Evolutionary conservation across 2,888 invertebrate species (phyloP).

Genomic region (Xanthia togata): DNA sequence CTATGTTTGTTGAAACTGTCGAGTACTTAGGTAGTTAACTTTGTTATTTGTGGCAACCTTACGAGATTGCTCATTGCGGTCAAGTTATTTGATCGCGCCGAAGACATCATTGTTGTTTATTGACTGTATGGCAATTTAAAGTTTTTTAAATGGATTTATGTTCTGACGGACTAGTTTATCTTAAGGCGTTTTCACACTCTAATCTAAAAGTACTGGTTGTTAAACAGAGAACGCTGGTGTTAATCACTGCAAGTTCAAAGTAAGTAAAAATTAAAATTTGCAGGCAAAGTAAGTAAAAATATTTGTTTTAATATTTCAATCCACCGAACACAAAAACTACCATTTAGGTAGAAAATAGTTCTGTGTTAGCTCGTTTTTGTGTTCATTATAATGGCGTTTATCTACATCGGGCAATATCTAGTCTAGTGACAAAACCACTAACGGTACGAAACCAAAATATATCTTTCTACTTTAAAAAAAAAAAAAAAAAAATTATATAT

Average conservation of each 20-base stretch:
- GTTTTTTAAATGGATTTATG: background rate
- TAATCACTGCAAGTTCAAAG: background rate
- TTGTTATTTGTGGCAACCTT: conserved; percentile 7
- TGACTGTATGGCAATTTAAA: background rate
- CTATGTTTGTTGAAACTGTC: conserved; percentile 16
- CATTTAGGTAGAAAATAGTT: background rate
- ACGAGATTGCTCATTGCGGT: background rate
- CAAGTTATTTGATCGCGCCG: background rate
- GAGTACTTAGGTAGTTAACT: conserved; percentile 14
- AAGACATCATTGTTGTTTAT: conserved; percentile 2
- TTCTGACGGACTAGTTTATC: background rate
- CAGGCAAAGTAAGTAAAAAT: background rate
- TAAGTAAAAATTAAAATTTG: background rate
- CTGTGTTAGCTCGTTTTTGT: background rate
- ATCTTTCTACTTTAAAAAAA: background rate
- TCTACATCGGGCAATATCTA: background rate
- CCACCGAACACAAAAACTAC: background rate
- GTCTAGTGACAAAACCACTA: background rate
- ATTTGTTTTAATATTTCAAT: background rate
- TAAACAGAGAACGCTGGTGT: background rate
- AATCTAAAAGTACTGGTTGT: background rate
- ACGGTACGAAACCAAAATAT: background rate
- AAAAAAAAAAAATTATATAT: no score
- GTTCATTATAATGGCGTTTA: background rate
- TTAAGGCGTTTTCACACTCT: background rate